Base-by-base conservation (phyloP, 30 jellyfish, hydroid and myxozoan genomes). In the Aurelia coerulea region DNA sequence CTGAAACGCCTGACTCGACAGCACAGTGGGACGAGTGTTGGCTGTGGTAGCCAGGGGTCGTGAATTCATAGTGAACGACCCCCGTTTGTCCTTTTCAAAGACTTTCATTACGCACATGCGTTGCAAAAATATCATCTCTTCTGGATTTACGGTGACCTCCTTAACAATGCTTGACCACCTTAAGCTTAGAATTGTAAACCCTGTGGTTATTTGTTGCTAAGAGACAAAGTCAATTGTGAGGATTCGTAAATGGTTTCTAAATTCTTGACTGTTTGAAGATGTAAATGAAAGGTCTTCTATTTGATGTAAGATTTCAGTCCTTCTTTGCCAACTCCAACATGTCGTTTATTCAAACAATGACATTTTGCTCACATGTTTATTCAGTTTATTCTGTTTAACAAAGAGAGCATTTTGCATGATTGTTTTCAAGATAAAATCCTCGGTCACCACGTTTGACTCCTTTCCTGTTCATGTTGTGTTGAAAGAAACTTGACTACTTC, bases 161-260 rank as follows among this genome's bases (percentile, higher is more conserved):
- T 46, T 46, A 46, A 46, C 56, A 46, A 46, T 46, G 56, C 56
- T 46, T 46, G 56, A 46, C 56, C 56, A 46, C 56, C 56, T 46
- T 46, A 46, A 46, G 56, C 56, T 35, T 29, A 11, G 49, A 60
- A 34, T 69, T 69, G 62, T 34, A 60, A 14, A 39, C 83, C 83
- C 83, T 73, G 68, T 73, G 68, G 49, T 73, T 35, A 42, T 42
- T 16, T 3, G 87, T 77, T 77, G 87, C 87, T 77, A 77, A 65
- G 87, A 16, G 50, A 77, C 87, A 56, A 17, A 50, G 74, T 77
- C 87, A 56, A 77, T 77, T 77, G 87, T 77, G 29, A 62, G 65
- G 46, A 9, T 76, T 19, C 39, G 87, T 58, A 77, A 58, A 76
- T 33, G 78, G n/a, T 75, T 23, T 77, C 62, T 32, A 77, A 77